These are phyloP conservation scores for Panthera tigris DNA, from an alignment of 2,113 vertebrate genomes.

Conservation along the genomic window DNA sequence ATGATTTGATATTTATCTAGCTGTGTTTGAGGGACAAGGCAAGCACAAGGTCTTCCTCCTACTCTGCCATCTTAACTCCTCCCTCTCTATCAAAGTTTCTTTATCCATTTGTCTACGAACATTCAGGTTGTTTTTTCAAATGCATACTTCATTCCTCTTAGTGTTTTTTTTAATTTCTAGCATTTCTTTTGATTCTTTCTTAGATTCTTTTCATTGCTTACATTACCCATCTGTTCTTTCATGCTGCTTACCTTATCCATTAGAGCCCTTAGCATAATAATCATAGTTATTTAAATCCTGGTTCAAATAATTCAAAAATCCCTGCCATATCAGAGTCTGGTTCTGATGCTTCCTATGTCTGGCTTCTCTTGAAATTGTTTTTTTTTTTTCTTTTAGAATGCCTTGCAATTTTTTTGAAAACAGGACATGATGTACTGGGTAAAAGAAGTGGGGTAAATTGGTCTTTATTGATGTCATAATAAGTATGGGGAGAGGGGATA, in stretches of 20 bases:
- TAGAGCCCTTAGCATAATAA: neutral
- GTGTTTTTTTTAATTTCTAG: neutral
- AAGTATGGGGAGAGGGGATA: neutral
- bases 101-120: neutral
- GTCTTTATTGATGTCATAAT: neutral
- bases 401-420: neutral
- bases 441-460: neutral
- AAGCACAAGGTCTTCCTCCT: too few relatives aligned
- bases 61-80: too few relatives aligned
- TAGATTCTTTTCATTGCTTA: neutral
- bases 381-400: neutral
- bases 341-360: neutral
- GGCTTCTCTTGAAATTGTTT: neutral
- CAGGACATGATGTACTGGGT: neutral
- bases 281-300: neutral
- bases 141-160: neutral
- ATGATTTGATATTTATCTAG: too few relatives aligned
- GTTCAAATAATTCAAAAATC: neutral
- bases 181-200: neutral
- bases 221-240: neutral
- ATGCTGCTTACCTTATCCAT: neutral
- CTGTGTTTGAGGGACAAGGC: too few relatives aligned
- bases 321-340: neutral
- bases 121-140: neutral
- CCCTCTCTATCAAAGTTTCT: too few relatives aligned